These are phyloP conservation scores for Cepaea hortensis DNA, from an alignment of 2,888 invertebrate genomes.

Conservation along the genomic window DNA sequence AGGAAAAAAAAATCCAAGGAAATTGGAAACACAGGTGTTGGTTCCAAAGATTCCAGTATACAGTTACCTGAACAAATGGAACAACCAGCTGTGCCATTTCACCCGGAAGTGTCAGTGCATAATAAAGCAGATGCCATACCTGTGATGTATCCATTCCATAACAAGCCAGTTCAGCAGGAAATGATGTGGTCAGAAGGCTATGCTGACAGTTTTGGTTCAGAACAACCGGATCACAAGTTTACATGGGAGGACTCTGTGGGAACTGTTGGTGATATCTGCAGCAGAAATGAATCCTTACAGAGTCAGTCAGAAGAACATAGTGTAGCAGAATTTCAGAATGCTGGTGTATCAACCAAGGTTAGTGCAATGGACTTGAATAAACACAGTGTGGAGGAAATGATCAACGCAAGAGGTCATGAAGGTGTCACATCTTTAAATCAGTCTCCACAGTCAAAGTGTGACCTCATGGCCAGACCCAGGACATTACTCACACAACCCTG, in stretches of 20 bases:
- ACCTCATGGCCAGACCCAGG: not conserved
- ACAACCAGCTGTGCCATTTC: not conserved
- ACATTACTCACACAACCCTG: not conserved
- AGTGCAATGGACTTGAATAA: not conserved
- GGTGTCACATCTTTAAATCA: not conserved
- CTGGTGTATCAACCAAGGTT: not conserved
- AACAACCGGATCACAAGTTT: not conserved
- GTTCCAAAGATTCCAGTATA: not conserved
- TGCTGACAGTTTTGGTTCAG: not conserved
- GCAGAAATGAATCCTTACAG: constrained; percentile 9
- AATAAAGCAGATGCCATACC: not conserved
- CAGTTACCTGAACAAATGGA: constrained; percentile 3
- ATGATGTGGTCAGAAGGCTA: not conserved
- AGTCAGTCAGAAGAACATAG: not conserved
- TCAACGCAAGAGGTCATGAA: too few relatives aligned
- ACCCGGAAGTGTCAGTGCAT: not conserved
- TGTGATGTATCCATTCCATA: not conserved
- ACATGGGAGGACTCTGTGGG: not conserved
- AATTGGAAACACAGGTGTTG: not conserved
- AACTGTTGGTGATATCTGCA: not conserved
- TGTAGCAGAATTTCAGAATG: not conserved
- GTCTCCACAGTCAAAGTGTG: not conserved
- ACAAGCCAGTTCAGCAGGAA: not conserved
- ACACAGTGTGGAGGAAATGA: not conserved
- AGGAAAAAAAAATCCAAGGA: constrained; percentile 26